phyloP scores from a whole-genome alignment of 2,797 vertebrate species.

The Heteromormyrus szaboi region DNA sequence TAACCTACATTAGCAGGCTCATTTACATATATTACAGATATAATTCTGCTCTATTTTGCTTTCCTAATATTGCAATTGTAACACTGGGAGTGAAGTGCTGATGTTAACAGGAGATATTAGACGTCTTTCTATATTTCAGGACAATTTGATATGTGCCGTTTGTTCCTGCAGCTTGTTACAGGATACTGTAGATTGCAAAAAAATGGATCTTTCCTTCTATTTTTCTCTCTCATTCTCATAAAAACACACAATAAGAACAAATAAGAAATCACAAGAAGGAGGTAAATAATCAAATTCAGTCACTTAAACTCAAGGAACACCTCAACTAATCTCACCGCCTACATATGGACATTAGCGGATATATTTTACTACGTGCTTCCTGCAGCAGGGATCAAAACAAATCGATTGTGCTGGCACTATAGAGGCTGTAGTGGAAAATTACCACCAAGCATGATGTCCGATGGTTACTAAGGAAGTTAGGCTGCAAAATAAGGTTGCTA shows the following conservation, averaged over 20 bases:
- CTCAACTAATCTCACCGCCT: no score
- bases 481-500: no score
- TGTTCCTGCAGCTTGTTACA: not conserved
- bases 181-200: not conserved
- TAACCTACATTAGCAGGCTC: not conserved
- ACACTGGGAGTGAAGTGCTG: not conserved
- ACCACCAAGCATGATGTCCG: no score
- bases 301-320: no score
- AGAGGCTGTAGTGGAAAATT: no score
- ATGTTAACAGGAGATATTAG: not conserved
- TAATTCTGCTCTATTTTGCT: not conserved
- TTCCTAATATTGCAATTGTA: not conserved
- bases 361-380: not conserved
- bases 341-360: no score
- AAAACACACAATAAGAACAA: no score
- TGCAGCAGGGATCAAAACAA: not conserved
- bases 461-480: no score
- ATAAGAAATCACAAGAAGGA: no score
- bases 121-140: not conserved
- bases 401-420: no score
- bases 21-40: not conserved
- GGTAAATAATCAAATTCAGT: no score
- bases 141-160: not conserved
- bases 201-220: not conserved
- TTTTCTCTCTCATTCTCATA: not conserved